Conservation (phyloP, 2,113 vertebrate genomes). For the Protobothrops flavoviridis region DNA sequence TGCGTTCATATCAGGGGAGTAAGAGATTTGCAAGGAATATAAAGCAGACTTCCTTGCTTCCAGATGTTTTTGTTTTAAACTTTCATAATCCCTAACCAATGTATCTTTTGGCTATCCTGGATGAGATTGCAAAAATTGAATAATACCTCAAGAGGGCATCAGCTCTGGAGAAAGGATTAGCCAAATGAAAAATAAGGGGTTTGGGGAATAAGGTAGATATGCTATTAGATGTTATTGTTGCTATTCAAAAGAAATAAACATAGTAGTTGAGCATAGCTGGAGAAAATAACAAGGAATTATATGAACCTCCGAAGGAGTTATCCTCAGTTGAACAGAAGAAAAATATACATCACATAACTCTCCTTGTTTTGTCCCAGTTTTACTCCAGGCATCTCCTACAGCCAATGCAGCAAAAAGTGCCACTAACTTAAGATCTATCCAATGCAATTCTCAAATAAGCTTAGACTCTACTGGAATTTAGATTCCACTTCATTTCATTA, state of each 20-base stretch:
- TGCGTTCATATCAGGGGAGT: neutral
- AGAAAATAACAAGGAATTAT: neutral
- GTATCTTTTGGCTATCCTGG: neutral
- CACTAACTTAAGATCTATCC: neutral
- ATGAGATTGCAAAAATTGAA: neutral
- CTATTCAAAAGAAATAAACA: neutral
- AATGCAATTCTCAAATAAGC: neutral
- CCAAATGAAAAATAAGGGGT: neutral
- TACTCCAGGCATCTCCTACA: neutral
- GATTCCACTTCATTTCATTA: neutral
- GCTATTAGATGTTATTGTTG: neutral
- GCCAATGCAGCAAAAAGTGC: neutral
- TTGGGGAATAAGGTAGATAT: neutral
- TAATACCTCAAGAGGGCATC: neutral
- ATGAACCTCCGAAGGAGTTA: neutral
- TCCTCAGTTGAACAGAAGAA: neutral
- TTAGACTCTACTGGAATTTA: neutral
- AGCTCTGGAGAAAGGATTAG: neutral
- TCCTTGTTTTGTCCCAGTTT: neutral
- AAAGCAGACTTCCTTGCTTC: neutral
- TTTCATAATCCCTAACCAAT: neutral
- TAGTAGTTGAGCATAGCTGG: neutral
- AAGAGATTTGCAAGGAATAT: neutral
- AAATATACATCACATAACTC: neutral
- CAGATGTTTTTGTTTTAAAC: neutral